Percentiles rank a stretch among this genome's conserved stretches.
Evolutionary conservation across 1,140 invertebrate genomes (phyloP).

Genomic region (Melipona quadrifasciata): DNA sequence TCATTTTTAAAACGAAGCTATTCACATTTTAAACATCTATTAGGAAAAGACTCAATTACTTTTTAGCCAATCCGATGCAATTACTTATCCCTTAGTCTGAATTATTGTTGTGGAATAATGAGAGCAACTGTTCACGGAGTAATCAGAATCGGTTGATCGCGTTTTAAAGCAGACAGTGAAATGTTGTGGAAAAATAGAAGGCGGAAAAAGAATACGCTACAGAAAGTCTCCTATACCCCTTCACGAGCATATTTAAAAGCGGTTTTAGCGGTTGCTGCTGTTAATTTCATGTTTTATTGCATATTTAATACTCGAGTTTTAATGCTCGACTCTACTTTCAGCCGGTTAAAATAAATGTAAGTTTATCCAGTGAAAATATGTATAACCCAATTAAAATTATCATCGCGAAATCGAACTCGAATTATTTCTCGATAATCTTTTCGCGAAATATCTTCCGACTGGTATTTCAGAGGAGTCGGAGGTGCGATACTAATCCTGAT

Average conservation of each 20-base stretch:
- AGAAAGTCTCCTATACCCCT: neutral
- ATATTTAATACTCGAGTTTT: neutral
- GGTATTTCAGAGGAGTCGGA: constrained; percentile 80
- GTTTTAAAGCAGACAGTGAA: neutral
- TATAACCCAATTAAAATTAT: neutral
- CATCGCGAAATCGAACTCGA: neutral
- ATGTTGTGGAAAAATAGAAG: neutral
- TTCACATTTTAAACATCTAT: no score
- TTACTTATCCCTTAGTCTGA: neutral
- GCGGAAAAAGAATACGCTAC: neutral
- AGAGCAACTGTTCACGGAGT: neutral
- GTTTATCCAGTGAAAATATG: neutral
- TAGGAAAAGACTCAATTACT: no score
- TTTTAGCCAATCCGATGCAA: neutral
- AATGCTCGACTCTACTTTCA: neutral
- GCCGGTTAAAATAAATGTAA: neutral
- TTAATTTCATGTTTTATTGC: constrained; percentile 18
- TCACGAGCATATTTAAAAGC: constrained; percentile 19
- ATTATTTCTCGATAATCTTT: no score
- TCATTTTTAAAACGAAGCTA: no score
- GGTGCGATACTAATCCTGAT: constrained; percentile 82
- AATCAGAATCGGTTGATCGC: neutral
- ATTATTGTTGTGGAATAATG: neutral
- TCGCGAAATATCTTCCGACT: no score
- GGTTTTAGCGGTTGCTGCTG: neutral